Conservation (phyloP, 2,888 invertebrate genomes). For the Ochropacha duplaris region DNA sequence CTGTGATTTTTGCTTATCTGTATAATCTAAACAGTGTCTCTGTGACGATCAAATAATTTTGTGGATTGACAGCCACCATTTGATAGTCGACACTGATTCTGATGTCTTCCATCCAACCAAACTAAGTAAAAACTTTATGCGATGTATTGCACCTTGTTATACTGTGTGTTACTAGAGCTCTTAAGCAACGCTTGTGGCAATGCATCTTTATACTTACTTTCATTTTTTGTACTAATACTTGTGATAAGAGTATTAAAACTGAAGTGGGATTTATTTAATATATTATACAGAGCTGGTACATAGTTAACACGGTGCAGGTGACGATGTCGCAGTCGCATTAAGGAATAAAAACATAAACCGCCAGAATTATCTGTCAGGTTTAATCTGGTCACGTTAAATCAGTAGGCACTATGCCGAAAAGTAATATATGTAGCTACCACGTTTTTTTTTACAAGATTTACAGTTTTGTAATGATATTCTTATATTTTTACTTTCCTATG, state of each 20-base stretch:
- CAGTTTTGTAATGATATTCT: slow-evolving; percentile 79
- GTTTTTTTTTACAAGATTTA: slow-evolving; percentile 70
- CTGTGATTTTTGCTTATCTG: slow-evolving; percentile 82
- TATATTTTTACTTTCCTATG: slow-evolving; percentile 83
- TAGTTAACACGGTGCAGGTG: neutral
- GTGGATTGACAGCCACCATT: slow-evolving; percentile 4
- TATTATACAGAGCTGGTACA: neutral
- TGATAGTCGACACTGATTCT: slow-evolving; percentile 31
- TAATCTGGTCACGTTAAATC: slow-evolving; percentile 53
- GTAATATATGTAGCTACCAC: slow-evolving; percentile 69
- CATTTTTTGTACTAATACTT: neutral
- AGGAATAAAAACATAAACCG: neutral
- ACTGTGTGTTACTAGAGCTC: neutral
- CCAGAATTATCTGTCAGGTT: slow-evolving; percentile 33
- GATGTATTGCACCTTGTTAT: slow-evolving; percentile 10
- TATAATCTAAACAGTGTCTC: slow-evolving; percentile 51
- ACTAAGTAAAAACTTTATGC: slow-evolving; percentile 13
- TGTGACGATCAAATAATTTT: neutral
- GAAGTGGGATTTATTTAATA: neutral
- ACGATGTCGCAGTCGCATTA: neutral
- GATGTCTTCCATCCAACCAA: slow-evolving; percentile 47
- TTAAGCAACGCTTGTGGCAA: neutral
- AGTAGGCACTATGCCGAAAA: slow-evolving; percentile 53
- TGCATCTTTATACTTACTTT: neutral
- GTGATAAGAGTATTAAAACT: neutral